phyloP scores from a whole-genome alignment of 1,140 invertebrate genomes.

The Drosophila teissieri region DNA sequence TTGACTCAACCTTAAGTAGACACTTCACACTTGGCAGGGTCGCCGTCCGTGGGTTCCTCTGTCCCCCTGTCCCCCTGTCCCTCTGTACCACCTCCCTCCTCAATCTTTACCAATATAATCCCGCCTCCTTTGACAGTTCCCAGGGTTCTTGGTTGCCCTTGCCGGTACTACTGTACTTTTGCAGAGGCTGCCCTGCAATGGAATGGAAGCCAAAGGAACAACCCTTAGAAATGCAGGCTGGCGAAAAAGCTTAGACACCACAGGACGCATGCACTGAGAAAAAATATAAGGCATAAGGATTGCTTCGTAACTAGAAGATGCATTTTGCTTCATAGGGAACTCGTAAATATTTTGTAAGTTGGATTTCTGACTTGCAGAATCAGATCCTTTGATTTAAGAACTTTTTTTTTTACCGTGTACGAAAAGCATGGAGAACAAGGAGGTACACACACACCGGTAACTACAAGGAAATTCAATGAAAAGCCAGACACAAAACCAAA shows the following conservation, averaged over 20 bases:
- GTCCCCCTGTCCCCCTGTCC: background rate
- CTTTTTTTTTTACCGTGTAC: background rate
- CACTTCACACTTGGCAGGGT: constrained; percentile 48
- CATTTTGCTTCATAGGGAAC: too few species aligned
- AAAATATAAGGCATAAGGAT: background rate
- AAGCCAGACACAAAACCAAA: constrained; percentile 24
- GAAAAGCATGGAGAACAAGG: background rate
- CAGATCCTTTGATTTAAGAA: too few species aligned
- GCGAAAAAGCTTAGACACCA: constrained; percentile 29
- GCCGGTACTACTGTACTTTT: constrained; percentile 64
- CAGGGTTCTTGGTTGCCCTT: constrained; percentile 45
- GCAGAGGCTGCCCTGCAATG: constrained; percentile 35
- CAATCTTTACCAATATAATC: background rate
- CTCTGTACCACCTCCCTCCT: background rate
- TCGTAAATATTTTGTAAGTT: background rate
- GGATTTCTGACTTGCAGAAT: background rate
- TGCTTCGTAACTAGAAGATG: background rate
- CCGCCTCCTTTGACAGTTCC: constrained; percentile 16
- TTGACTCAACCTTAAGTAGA: constrained; percentile 72
- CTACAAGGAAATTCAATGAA: constrained; percentile 58
- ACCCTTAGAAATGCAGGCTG: constrained; percentile 58
- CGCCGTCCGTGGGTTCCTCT: constrained; percentile 5
- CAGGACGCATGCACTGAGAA: constrained; percentile 13
- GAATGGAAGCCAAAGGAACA: constrained; percentile 43
- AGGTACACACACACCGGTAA: constrained; percentile 44